Conservation (phyloP, 1,140 invertebrate genomes). For the Trachelipus rathkii region DNA sequence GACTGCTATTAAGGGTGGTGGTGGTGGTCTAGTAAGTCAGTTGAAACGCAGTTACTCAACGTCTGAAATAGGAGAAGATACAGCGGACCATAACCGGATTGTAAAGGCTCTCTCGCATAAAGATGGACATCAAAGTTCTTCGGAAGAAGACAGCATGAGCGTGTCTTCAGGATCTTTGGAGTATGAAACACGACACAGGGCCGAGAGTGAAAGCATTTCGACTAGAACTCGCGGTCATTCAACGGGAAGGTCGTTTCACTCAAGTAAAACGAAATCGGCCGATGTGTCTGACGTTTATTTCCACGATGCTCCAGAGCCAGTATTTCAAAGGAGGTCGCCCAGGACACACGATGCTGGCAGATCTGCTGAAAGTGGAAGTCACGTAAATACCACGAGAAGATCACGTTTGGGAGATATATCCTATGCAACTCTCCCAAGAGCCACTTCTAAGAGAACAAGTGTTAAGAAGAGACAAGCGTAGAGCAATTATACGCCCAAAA, state of each 20-base stretch:
- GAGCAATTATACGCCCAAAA: neutral
- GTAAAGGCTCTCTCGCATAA: slow-evolving; percentile 42
- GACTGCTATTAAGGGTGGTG: slow-evolving; percentile 91
- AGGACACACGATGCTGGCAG: neutral
- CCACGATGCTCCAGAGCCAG: neutral
- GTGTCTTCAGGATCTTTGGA: neutral
- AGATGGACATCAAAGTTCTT: slow-evolving; percentile 10
- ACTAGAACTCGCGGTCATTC: neutral
- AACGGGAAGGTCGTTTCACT: neutral
- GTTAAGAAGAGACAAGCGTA: slow-evolving; percentile 7
- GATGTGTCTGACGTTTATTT: neutral
- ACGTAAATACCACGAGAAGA: neutral
- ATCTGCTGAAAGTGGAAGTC: neutral
- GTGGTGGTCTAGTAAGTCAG: slow-evolving; percentile 82
- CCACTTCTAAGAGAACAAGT: neutral
- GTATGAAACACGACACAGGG: neutral
- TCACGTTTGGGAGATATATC: neutral
- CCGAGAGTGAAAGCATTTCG: neutral
- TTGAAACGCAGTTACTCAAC: slow-evolving; percentile 84
- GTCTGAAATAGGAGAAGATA: slow-evolving; percentile 67
- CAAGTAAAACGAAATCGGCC: neutral
- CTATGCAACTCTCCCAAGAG: neutral
- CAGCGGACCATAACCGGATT: slow-evolving; percentile 46
- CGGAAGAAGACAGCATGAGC: neutral
- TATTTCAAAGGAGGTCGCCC: neutral